Base-by-base conservation (phyloP, 53 echinoderm and acorn worm species). In the Hippasteria phrygiana region DNA sequence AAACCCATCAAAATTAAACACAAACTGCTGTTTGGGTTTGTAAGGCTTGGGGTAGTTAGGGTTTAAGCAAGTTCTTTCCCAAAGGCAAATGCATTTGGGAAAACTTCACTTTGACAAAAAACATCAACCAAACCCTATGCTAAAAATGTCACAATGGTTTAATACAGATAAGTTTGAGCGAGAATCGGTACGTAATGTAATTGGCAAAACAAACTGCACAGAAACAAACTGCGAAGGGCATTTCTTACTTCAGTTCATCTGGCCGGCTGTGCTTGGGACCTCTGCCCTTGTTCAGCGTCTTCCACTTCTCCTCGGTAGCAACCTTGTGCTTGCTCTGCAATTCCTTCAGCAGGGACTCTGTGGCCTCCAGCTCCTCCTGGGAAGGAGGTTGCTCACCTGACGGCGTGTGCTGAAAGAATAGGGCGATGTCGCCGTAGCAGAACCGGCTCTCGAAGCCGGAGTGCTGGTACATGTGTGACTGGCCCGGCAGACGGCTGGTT, bases 361-460 rank as follows among this genome's bases (percentile, higher is more conserved):
- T 87, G 20, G 47, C 74, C 4, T 93, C 91, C 0, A 89, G 43
- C 26, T 93, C 95, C 51, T 91, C 95, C 65, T 75, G 56, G 29
- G 48, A 84, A 31, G 78, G 80, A 42, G 85, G 84, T 55, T 91
- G 87, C 56, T 91, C 90, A 20, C 93, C 95, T 3, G 92, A 93
- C 0, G 99, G 99, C 1, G 91, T 80, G 87, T 99, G 99, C 54
- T 96, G 95, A 85, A 94, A 99, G 85, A 96, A 94, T 48, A 99
- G 93, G 55, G 96, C 87, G 42, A 99, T 87, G 79, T 99, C 99
- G 45, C 99, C 99, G 39, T 96, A 94, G 54, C 95, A 93, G 2
- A 99, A 93, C 14, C 86, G 88, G 64, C 84, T 89, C 78, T 99
- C 99, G 63, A 96, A 99, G n/a, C 99, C 99, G 38, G 97, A 93